Evolutionary conservation across 2,797 vertebrate genomes (phyloP).

Genomic region (Malacoraja senta): DNA sequence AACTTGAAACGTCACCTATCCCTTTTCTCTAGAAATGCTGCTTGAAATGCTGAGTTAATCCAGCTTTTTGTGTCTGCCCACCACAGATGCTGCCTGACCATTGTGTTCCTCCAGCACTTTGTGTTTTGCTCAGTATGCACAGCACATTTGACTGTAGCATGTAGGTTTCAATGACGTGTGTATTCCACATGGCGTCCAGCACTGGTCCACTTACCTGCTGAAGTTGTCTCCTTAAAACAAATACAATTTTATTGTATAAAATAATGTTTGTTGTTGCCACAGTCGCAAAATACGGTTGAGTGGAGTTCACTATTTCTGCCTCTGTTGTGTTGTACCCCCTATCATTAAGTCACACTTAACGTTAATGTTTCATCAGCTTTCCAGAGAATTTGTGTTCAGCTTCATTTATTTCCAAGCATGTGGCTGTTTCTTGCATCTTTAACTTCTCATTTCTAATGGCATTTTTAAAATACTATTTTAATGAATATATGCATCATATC

Average conservation of each 20-base stretch:
- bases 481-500: slow-evolving; percentile 79
- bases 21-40: too few species aligned
- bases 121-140: background rate
- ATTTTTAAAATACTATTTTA: slow-evolving; percentile 79
- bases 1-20: too few species aligned
- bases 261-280: background rate
- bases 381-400: slow-evolving; percentile 53
- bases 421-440: slow-evolving; percentile 67
- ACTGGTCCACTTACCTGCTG: background rate
- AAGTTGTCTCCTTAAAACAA: background rate
- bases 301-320: slow-evolving; percentile 11
- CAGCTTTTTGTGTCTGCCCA: too few species aligned
- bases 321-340: background rate
- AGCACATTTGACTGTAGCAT: background rate
- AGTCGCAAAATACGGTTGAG: background rate
- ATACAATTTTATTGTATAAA: background rate
- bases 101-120: too few species aligned
- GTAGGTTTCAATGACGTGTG: background rate
- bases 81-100: too few species aligned
- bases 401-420: slow-evolving; percentile 75
- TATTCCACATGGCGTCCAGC: background rate
- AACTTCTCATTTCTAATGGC: slow-evolving; percentile 72
- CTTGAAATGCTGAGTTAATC: too few species aligned
- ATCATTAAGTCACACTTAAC: slow-evolving; percentile 16
- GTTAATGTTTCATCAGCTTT: slow-evolving; percentile 35